These are phyloP conservation scores for Pristionchus arcanus DNA, from an alignment of 2,888 invertebrate genomes.

Conservation along the genomic window DNA sequence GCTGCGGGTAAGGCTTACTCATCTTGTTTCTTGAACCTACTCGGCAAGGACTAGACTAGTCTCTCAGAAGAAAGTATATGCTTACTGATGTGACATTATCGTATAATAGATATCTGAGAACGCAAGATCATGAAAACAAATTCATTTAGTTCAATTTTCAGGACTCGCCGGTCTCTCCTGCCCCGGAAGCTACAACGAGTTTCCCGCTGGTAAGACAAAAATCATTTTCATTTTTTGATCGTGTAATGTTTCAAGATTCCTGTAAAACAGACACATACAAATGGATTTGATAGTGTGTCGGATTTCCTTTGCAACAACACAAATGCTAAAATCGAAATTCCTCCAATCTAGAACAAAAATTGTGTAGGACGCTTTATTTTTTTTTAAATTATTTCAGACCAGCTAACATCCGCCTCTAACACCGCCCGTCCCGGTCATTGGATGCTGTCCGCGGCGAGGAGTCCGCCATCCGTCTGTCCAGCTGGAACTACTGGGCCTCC, in stretches of 20 bases:
- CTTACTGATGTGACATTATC: no score
- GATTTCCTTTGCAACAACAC: background rate
- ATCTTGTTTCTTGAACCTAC: no score
- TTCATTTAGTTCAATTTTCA: no score
- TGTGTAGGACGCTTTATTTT: no score
- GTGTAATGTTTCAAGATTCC: background rate
- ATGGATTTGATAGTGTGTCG: no score
- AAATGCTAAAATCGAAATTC: no score
- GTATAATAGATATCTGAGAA: no score
- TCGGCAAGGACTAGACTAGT: no score
- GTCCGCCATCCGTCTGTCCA: slow-evolving; percentile 70
- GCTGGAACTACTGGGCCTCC: slow-evolving; percentile 73
- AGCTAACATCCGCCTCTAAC: slow-evolving; percentile 69
- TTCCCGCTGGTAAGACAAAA: slow-evolving; percentile 58
- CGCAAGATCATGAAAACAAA: no score
- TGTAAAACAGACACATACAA: no score
- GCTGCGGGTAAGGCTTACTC: slow-evolving; percentile 65
- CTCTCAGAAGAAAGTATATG: no score
- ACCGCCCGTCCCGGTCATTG: slow-evolving; percentile 78
- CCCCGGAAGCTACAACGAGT: slow-evolving; percentile 56
- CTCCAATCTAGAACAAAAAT: no score
- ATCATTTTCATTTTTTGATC: background rate
- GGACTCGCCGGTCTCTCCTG: slow-evolving; percentile 38
- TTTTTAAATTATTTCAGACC: slow-evolving; percentile 53
- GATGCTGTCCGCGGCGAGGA: slow-evolving; percentile 73